Evolutionary conservation across 2,797 vertebrate species (phyloP), one percentile per base, ranked within the genome.

Genomic region (Echeneis naucrates): DNA sequence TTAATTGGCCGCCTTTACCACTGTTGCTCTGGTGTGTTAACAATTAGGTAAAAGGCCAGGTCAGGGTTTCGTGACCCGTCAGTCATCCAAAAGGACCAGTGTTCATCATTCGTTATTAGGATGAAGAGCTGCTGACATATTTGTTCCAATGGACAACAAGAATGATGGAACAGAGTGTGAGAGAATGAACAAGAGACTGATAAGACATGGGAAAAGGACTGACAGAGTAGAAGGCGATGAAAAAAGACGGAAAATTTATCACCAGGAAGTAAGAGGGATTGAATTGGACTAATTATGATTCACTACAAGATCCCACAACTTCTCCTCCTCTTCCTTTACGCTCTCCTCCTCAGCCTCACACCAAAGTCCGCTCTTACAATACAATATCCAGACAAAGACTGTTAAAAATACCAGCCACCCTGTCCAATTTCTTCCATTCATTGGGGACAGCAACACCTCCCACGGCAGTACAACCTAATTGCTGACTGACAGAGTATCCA

Each of bases 211-310:
- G 70, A 71, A 35, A 71, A 85, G 66, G 81, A 77, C 78, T 66
- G 77, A 83, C 50, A 74, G 73, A 77, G 63, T 75, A 77, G 78
- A 62, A 82, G 82, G 83, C 30, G 57, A 80, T 74, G 84, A 81
- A 81, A 85, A 73, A 78, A 68, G 82, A 68, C 78, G 77, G 53
- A 6, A 38, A 88, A 89, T 90, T 54, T 53, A 53, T 65, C 63
- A 42, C 37, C 5, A 58, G 82, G 70, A 83, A 81, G 70, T 85
- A 83, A 81, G 81, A 81, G 62, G 84, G 88, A 89, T 77, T 86
- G 80, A 79, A 88, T 83, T 78, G 74, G 77, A 77, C 86, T 90
- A 88, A 92, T 90, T 89, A 89, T 82, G 83, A 91, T 92, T 90
- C 80, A 87, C 86, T 57, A 81, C 52, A 17, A 83, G 74, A 78